phyloP scores from a whole-genome alignment of 2,888 invertebrate genomes.

The Abrostola tripartita region DNA sequence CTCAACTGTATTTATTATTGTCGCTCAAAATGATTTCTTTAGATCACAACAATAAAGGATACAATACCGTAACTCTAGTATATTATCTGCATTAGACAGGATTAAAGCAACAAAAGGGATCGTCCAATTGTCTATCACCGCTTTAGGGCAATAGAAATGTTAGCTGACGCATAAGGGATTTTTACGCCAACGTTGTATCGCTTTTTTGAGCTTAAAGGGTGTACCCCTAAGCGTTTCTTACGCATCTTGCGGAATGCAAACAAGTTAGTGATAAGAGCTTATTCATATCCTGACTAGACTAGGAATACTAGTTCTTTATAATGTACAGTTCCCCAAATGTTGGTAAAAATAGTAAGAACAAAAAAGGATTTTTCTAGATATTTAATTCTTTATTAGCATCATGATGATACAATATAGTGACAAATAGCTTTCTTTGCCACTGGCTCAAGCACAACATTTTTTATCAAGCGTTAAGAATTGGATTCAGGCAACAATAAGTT shows the following conservation, averaged over 20 bases:
- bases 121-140: conserved; percentile 48
- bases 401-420: not conserved
- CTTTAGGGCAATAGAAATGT: conserved; percentile 52
- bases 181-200: conserved; percentile 48
- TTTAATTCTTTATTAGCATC: not conserved
- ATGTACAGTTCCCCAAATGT: not conserved
- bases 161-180: conserved; percentile 65
- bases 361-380: not conserved
- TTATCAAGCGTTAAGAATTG: conserved; percentile 7
- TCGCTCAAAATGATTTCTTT: not conserved
- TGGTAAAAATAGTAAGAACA: not conserved
- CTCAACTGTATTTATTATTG: not conserved
- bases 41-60: conserved; percentile 17
- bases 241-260: conserved; percentile 12
- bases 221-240: conserved; percentile 27
- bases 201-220: conserved; percentile 23
- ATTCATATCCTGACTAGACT: conserved; percentile 15
- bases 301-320: not conserved
- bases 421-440: not conserved
- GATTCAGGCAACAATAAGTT: conserved; percentile 33
- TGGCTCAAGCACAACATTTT: not conserved
- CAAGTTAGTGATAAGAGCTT: conserved; percentile 19
- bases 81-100: conserved; percentile 31
- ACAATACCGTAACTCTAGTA: conserved; percentile 36
- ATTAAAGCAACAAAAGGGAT: conserved; percentile 48